phyloP scores from a whole-genome alignment of 2,797 vertebrate species.

The Pteronotus mesoamericanus region DNA sequence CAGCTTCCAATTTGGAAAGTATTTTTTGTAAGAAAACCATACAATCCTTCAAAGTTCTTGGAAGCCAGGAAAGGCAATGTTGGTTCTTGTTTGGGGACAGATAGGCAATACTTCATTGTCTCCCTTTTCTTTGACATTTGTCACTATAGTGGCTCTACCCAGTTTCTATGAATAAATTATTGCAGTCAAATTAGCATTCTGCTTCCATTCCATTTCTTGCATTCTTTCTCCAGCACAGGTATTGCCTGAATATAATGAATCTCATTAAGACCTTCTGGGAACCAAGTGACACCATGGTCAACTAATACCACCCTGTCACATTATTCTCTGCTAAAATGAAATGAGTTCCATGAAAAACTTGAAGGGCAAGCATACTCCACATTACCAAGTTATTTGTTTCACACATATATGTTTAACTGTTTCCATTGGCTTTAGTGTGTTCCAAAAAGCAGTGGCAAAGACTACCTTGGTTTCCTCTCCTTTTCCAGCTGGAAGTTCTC shows the following conservation, averaged over 20 bases:
- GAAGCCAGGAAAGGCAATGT: background rate
- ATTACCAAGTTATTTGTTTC: background rate
- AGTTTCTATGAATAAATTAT: background rate
- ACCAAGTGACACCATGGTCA: background rate
- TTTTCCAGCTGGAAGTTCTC: background rate
- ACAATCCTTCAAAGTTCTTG: background rate
- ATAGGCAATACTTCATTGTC: background rate
- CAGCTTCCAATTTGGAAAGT: background rate
- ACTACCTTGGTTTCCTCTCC: background rate
- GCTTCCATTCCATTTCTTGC: background rate
- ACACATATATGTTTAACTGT: background rate
- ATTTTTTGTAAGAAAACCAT: background rate
- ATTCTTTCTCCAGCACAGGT: background rate
- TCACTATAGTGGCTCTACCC: background rate
- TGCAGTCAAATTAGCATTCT: background rate
- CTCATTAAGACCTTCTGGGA: background rate
- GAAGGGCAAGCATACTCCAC: background rate
- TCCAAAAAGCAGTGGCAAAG: background rate
- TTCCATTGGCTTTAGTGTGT: background rate
- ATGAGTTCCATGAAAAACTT: background rate
- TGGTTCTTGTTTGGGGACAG: background rate
- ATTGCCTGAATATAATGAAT: background rate
- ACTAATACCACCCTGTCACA: background rate
- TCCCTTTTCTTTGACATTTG: background rate
- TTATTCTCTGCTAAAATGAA: background rate